Conservation (phyloP, 2,113 vertebrate genomes). For the Apodemus sylvaticus region DNA sequence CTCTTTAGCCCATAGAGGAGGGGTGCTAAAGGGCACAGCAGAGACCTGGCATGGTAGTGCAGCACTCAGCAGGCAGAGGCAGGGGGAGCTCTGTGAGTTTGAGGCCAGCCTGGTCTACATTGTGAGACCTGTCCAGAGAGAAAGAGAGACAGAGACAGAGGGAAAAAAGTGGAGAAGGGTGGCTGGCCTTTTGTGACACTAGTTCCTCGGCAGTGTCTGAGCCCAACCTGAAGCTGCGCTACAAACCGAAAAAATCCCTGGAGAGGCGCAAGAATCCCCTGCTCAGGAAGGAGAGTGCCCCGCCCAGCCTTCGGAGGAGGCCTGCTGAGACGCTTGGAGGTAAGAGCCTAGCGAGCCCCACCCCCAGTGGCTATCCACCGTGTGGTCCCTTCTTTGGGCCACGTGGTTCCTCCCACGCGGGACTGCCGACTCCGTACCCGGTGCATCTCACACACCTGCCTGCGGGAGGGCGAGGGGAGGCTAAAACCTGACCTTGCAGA, state of each 20-base stretch:
- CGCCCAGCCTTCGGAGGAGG: slow-evolving; percentile 89
- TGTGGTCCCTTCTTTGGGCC: neutral
- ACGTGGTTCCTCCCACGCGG: neutral
- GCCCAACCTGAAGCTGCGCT: slow-evolving; percentile 95
- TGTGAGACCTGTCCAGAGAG: neutral
- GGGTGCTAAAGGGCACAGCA: neutral
- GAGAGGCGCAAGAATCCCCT: slow-evolving; percentile 93
- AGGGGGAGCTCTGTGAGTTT: neutral
- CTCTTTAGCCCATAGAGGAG: neutral
- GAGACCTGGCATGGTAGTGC: neutral
- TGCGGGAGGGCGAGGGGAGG: neutral
- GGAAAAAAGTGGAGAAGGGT: neutral
- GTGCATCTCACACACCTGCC: too few species aligned
- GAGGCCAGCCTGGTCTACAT: neutral
- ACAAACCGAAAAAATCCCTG: slow-evolving; percentile 93
- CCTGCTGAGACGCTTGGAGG: slow-evolving; percentile 88
- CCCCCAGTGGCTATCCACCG: accelerated
- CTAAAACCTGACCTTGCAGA: neutral
- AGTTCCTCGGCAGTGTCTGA: slow-evolving; percentile 88
- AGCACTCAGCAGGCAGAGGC: neutral
- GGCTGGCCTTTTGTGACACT: neutral
- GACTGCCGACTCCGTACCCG: accelerated
- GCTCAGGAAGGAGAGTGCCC: slow-evolving; percentile 93
- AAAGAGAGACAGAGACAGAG: too few species aligned
- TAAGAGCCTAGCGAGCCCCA: slow-evolving; percentile 57